Base-by-base conservation (phyloP, 2,888 invertebrate genomes). In the Zhuqinia jingwanae region DNA sequence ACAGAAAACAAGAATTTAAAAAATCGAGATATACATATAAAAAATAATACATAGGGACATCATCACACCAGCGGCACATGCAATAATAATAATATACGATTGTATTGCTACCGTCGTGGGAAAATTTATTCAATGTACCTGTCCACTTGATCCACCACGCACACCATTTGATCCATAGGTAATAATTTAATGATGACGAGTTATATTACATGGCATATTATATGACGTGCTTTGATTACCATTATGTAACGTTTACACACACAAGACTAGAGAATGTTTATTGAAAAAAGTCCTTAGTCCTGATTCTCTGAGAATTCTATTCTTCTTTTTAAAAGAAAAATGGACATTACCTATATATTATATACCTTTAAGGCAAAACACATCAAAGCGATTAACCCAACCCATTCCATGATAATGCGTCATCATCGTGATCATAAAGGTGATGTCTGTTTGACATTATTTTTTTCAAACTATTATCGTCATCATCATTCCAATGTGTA, bases 271-370 rank as follows among this genome's bases (percentile, higher is more conserved):
- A 20, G 36, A 65, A 65, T 65, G 20, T n/a, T n/a, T n/a, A n/a
- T n/a, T n/a, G n/a, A n/a, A n/a, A 68, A 11, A 78, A 15, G 85
- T 78, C 85, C 85, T 85, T 85, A 76, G 83, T 78, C 85, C 85
- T 85, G 85, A 85, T 85, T 85, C 85, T 85, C 73, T 85, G 85
- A 78, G 85, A 85, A 85, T 60, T 63, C 47, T 36, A 36, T 36
- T 36, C n/a, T n/a, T n/a, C n/a, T n/a, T n/a, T n/a, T n/a, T n/a
- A n/a, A 30, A 63, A 30, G 30, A n/a, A 63, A 63, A 63, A 27
- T 63, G n/a, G 30, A 30, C 30, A 22, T n/a, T 63, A 63, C 30
- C 63, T 30, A 11, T 58, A n/a, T n/a, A n/a, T n/a, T n/a, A n/a
- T n/a, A n/a, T n/a, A n/a, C n/a, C n/a, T 53, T n/a, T 53, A 17